These are phyloP conservation scores for Gibbula magus DNA, from an alignment of 2,888 invertebrate genomes.

Conservation along the genomic window DNA sequence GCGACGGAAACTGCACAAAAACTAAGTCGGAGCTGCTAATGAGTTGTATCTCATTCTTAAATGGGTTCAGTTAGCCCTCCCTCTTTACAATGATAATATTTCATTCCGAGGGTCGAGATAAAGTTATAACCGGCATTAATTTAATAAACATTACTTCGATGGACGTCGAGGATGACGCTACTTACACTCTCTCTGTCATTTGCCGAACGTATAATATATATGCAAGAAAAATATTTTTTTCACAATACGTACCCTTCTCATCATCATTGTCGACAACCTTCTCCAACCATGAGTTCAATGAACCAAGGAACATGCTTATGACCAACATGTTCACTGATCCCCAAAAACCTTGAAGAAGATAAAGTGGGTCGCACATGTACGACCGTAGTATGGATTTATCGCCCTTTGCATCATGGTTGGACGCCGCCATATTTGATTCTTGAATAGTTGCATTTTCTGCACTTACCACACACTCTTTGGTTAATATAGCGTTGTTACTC, in stretches of 20 bases:
- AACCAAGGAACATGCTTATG: neutral
- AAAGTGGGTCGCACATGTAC: neutral
- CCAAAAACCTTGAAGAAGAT: neutral
- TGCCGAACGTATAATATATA: too few species aligned
- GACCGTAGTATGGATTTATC: neutral
- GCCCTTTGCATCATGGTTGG: neutral
- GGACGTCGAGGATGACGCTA: too few species aligned
- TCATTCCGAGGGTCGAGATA: too few species aligned
- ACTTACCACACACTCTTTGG: neutral
- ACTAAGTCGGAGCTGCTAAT: too few species aligned
- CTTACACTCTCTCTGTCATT: too few species aligned
- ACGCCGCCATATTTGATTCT: neutral
- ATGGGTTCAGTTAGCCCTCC: too few species aligned
- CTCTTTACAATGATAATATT: too few species aligned
- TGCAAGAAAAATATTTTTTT: neutral
- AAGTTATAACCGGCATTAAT: too few species aligned
- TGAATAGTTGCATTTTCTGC: neutral
- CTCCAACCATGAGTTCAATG: neutral
- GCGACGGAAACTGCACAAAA: too few species aligned
- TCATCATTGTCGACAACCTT: neutral
- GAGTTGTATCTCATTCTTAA: too few species aligned
- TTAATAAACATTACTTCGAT: too few species aligned
- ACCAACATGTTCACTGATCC: neutral
- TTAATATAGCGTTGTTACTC: neutral
- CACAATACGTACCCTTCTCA: neutral